These are phyloP conservation scores for Pagetopsis macropterus DNA, from an alignment of 2,797 vertebrate species.

Conservation along the genomic window DNA sequence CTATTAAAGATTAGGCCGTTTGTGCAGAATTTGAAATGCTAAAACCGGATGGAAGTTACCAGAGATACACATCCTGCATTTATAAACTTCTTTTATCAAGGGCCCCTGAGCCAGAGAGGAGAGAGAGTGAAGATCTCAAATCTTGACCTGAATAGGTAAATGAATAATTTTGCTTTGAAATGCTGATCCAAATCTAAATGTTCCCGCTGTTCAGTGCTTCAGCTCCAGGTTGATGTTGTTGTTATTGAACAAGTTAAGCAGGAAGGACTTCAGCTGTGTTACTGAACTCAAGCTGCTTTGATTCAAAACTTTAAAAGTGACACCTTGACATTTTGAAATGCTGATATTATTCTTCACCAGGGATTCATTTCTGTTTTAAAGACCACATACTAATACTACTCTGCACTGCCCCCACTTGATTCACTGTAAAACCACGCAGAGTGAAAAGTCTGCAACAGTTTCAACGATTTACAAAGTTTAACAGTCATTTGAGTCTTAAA, in stretches of 20 bases:
- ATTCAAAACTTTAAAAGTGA: conserved; percentile 6
- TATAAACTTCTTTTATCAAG: not conserved
- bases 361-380: not conserved
- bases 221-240: not conserved
- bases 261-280: conserved; percentile 4
- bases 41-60: not conserved
- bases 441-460: not conserved
- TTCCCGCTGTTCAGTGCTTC: conserved; percentile 9
- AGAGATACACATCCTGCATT: conserved; percentile 23
- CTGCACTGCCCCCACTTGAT: conserved; percentile 28
- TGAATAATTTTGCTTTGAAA: not conserved
- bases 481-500: not conserved
- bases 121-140: not conserved
- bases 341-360: not conserved
- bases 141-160: not conserved
- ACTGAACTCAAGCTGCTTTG: conserved; percentile 10
- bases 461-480: not conserved
- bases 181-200: not conserved
- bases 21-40: not conserved
- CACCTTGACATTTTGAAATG: conserved; percentile 50
- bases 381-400: not conserved
- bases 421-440: not conserved
- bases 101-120: not conserved
- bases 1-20: not conserved
- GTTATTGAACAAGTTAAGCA: not conserved